phyloP scores from a whole-genome alignment of 2,888 invertebrate species.

The Conchocele bisecta region DNA sequence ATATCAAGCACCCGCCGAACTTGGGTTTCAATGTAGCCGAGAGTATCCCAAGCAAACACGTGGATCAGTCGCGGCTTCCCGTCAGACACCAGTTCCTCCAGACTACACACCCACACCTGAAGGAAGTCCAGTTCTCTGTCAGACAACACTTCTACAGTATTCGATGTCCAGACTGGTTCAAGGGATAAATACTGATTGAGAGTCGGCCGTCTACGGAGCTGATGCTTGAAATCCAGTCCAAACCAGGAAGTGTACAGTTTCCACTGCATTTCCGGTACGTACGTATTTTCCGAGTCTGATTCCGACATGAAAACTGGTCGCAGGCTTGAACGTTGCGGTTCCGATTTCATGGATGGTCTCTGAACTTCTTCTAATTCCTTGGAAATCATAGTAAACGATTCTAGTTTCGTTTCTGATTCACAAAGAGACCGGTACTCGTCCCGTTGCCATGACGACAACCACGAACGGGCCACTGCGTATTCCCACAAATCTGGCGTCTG shows the following conservation, averaged over 20 bases:
- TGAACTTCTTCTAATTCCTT: conserved; percentile 17
- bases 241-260: conserved; percentile 65
- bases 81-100: conserved; percentile 30
- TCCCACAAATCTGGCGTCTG: conserved; percentile 45
- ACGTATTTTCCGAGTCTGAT: conserved; percentile 61
- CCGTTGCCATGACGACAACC: conserved; percentile 57
- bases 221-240: conserved; percentile 53
- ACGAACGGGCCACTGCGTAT: conserved; percentile 63
- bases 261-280: conserved; percentile 66
- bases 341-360: neutral
- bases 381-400: conserved; percentile 27
- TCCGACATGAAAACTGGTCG: conserved; percentile 36
- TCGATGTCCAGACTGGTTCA: neutral
- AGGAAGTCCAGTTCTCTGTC: conserved; percentile 50
- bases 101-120: conserved; percentile 23
- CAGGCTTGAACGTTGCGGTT: conserved; percentile 24
- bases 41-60: conserved; percentile 52
- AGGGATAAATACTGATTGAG: conserved; percentile 33
- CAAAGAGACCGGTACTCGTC: neutral
- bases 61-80: conserved; percentile 19
- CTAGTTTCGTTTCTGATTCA: neutral
- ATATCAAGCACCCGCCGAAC: conserved; percentile 23
- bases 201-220: conserved; percentile 59
- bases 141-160: conserved; percentile 16
- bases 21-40: conserved; percentile 42